phyloP scores from a whole-genome alignment of 2,113 vertebrate genomes.

The Acanthisitta chloris region DNA sequence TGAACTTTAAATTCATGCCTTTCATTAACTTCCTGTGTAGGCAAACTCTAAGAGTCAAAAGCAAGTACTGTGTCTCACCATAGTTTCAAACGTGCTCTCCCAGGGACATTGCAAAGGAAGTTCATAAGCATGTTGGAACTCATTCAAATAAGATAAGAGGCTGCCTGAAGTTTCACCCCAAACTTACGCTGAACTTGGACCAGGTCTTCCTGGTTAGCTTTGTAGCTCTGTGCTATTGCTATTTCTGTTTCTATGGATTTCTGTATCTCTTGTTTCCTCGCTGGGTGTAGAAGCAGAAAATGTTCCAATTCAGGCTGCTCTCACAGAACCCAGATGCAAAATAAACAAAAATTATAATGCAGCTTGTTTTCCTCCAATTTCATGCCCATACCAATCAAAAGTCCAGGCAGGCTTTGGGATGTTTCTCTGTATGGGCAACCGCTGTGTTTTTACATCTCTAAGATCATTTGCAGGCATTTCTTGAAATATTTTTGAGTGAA shows the following conservation, averaged over 20 bases:
- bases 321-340: neutral
- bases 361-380: neutral
- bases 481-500: neutral
- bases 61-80: neutral
- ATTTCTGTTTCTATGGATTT: neutral
- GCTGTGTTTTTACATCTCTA: neutral
- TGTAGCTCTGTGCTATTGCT: neutral
- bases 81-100: neutral
- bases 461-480: neutral
- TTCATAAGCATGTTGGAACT: neutral
- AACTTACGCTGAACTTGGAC: neutral
- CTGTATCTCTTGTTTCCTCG: neutral
- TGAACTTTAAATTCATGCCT: neutral
- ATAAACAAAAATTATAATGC: neutral
- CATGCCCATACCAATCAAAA: neutral
- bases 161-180: slow-evolving; percentile 11
- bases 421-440: neutral
- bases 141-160: neutral
- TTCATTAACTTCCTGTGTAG: slow-evolving; percentile 16
- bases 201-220: neutral
- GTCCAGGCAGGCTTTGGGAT: neutral
- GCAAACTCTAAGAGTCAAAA: neutral
- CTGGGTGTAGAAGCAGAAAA: neutral
- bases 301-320: neutral
- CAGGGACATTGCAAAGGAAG: neutral